Evolutionary conservation across 2,113 vertebrate genomes (phyloP), one percentile per base, ranked within the genome.

Genomic region (Montifringilla adamsi): DNA sequence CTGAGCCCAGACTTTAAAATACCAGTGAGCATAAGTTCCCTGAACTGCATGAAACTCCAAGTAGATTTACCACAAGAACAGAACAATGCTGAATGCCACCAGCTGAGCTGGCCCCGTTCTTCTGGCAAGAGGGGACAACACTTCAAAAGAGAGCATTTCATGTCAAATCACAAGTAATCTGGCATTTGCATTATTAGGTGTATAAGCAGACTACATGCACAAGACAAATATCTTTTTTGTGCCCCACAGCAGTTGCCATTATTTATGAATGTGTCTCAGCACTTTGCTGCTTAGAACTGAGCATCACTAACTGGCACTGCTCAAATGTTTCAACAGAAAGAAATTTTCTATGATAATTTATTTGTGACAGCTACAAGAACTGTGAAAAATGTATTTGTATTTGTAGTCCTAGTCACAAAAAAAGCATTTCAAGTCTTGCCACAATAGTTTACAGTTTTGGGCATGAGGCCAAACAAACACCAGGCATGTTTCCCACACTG

Each of bases 21-120:
- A 64, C 1, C 37, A 73, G 27, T 12, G 16, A 50, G 14, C 1
- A 0, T 1, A 67, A 78, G 5, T 10, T 67, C 35, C 37, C 66
- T 28, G 22, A 79, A 7, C 28, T 63, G 27, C 27, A 26, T 1
- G 13, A 24, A 55, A 46, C 37, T 41, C 11, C 20, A 41, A 22
- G 21, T 6, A 28, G 16, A 52, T 52, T 55, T 60, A 46, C 28
- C 68, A 30, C 10, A 56, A 30, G 24, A 81, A 37, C 13, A 82
- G 63, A 77, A 41, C 8, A 79, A 69, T 0, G 0, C 26, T 35
- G 15, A 63, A 18, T 92, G 49, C 33, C 15, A 47, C 13, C 64
- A 78, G 35, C 76, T 76, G 44, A 91, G 37, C 17, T 16, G 31
- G 9, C 8, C 55, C 6, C 22, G 33, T 69, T 23, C 55, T 46